A percentile compares a stretch with the other conserved stretches of the same genome.
These are phyloP conservation scores for Choristoneura rosaceana DNA, from an alignment of 2,888 invertebrate species.

Conservation along the genomic window DNA sequence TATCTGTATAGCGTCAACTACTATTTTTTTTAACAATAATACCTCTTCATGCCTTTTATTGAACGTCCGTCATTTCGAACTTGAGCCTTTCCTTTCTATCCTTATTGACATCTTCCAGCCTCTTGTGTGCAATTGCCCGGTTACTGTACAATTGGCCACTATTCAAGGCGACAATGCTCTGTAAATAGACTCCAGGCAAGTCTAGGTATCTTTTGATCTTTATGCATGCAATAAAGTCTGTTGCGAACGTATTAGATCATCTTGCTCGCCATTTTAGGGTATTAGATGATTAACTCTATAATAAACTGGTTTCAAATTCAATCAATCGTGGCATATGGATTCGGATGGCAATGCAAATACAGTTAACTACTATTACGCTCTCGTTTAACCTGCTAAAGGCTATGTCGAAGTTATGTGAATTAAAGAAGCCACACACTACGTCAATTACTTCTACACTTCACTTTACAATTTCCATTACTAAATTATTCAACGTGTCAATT, in stretches of 20 bases:
- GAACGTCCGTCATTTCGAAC: slow-evolving; percentile 8
- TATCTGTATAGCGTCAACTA: too few relatives aligned
- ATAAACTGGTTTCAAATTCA: slow-evolving; percentile 5
- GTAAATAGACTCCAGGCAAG: slow-evolving; percentile 12
- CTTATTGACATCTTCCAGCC: slow-evolving; percentile 12
- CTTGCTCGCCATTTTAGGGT: slow-evolving; percentile 12
- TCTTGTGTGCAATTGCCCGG: slow-evolving; percentile 19
- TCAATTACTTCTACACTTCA: too few relatives aligned
- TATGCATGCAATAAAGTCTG: slow-evolving; percentile 15
- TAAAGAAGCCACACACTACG: too few relatives aligned
- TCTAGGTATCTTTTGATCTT: slow-evolving; percentile 21
- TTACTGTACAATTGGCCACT: slow-evolving; percentile 27
- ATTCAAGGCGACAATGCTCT: slow-evolving; percentile 25
- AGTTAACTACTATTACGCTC: too few relatives aligned
- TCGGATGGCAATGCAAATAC: too few relatives aligned
- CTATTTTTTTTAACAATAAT: too few relatives aligned
- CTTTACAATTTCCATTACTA: too few relatives aligned
- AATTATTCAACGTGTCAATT: not conserved
- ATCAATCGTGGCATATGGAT: not conserved
- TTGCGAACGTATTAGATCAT: slow-evolving; percentile 20
- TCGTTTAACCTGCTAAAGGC: not conserved
- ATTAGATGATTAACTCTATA: slow-evolving; percentile 8
- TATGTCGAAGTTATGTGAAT: not conserved
- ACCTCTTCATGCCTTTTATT: slow-evolving; percentile 1
- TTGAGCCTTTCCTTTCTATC: slow-evolving; percentile 15